Evolutionary conservation across 2,797 vertebrate genomes (phyloP).

Genomic region (Alcedo atthis): DNA sequence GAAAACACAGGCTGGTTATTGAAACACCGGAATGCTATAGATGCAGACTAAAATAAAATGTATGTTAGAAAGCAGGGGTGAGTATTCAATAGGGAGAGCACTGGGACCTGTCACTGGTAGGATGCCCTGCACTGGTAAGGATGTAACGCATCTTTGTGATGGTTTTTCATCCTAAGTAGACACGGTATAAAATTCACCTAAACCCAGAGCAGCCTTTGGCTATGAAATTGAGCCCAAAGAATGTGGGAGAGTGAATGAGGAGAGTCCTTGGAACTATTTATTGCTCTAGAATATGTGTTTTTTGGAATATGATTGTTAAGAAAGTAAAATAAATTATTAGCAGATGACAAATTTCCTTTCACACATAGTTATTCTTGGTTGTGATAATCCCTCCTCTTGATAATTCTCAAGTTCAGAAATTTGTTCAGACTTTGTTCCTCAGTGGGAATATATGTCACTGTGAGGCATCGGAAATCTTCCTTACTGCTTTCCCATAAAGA

Average conservation of each 20-base stretch:
- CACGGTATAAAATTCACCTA: background rate
- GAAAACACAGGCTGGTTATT: background rate
- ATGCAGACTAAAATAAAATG: background rate
- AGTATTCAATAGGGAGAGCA: background rate
- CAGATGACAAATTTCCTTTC: background rate
- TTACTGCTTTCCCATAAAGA: background rate
- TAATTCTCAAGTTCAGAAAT: slow-evolving; percentile 1
- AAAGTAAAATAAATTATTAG: slow-evolving; percentile 14
- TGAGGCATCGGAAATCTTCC: background rate
- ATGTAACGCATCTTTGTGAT: background rate
- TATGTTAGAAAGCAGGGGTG: background rate
- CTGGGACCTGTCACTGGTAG: background rate
- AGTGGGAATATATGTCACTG: background rate
- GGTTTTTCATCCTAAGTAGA: background rate
- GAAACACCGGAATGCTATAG: background rate
- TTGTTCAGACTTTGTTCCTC: background rate
- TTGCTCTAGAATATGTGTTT: background rate
- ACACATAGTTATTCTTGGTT: background rate
- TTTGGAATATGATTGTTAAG: background rate
- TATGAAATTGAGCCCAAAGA: background rate
- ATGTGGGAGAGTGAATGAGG: background rate
- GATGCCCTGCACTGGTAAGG: background rate
- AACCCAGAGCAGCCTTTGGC: background rate
- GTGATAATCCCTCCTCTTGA: background rate
- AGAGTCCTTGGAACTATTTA: background rate